These are phyloP conservation scores for Echinops telfairi DNA, from an alignment of 2,113 vertebrate genomes.

Conservation along the genomic window DNA sequence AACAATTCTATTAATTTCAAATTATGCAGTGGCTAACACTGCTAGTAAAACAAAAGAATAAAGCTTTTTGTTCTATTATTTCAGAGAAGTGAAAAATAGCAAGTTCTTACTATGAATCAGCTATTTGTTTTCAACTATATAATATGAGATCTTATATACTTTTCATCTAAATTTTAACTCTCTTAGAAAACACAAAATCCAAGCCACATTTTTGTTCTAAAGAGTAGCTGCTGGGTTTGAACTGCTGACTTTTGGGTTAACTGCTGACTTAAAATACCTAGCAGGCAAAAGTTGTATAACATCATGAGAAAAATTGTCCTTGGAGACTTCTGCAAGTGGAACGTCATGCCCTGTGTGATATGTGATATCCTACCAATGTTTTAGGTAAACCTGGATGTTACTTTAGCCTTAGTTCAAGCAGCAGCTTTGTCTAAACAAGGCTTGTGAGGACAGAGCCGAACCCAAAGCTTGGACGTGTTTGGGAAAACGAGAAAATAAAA, in stretches of 20 bases:
- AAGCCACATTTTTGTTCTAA: too few species aligned
- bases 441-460: background rate
- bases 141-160: background rate
- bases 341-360: background rate
- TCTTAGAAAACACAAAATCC: background rate
- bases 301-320: background rate
- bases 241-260: background rate
- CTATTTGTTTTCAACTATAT: slow-evolving; percentile 35
- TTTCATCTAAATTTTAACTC: background rate
- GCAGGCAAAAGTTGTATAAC: background rate
- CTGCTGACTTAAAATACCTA: background rate
- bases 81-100: slow-evolving; percentile 22
- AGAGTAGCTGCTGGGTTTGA: background rate
- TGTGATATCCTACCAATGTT: background rate
- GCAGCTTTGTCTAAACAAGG: background rate
- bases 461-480: background rate
- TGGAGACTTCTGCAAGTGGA: background rate
- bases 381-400: background rate
- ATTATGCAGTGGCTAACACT: background rate
- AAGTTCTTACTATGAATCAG: background rate
- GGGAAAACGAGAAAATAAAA: background rate
- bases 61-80: background rate
- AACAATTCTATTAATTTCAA: slow-evolving; percentile 12
- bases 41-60: background rate
- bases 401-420: background rate